These are phyloP conservation scores for Cinclus cinclus DNA, from an alignment of 2,113 vertebrate species.

Conservation along the genomic window DNA sequence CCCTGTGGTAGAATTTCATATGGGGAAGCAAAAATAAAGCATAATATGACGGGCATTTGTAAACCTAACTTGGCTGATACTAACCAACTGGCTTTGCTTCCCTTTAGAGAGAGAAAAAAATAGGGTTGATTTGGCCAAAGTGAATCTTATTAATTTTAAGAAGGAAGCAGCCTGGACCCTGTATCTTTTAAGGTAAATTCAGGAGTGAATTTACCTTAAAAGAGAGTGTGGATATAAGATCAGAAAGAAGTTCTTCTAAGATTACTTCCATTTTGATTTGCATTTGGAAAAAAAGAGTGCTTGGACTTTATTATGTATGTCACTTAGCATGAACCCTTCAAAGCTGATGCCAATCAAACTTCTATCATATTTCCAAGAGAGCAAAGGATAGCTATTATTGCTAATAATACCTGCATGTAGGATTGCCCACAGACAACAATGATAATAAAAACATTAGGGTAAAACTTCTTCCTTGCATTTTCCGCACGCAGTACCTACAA, in stretches of 20 bases:
- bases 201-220: not conserved
- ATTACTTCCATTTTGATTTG: not conserved
- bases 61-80: not conserved
- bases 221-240: not conserved
- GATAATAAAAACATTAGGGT: not conserved
- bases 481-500: not conserved
- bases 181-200: not conserved
- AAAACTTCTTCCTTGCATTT: not conserved
- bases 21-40: slow-evolving; percentile 15
- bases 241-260: not conserved
- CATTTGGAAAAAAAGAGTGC: not conserved
- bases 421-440: not conserved
- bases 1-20: not conserved
- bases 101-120: not conserved
- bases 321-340: not conserved
- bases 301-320: not conserved
- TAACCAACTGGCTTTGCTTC: not conserved
- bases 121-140: not conserved
- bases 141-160: not conserved
- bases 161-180: not conserved
- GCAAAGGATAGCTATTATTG: not conserved
- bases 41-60: not conserved
- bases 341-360: not conserved
- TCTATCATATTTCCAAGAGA: not conserved
- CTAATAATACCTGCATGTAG: not conserved